Percentiles rank a stretch among this genome's conserved stretches.
Conservation (phyloP, 2,888 invertebrate species). For the Tubulanus polymorphus region DNA sequence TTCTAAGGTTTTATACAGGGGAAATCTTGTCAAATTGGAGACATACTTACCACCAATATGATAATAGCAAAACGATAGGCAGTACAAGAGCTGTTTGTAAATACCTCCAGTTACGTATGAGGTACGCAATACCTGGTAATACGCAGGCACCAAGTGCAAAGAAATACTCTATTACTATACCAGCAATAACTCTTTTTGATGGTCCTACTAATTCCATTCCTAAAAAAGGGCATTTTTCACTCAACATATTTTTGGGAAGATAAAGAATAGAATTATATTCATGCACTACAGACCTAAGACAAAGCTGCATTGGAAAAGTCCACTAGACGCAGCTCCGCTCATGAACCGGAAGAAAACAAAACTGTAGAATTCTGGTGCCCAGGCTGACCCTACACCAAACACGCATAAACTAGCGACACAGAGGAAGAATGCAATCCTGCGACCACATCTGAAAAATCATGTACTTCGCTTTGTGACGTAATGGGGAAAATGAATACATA, state of each 20-base stretch:
- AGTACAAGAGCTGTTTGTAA: conserved; percentile 28
- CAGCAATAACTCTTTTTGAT: conserved; percentile 47
- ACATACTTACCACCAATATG: conserved; percentile 28
- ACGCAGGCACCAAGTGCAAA: conserved; percentile 46
- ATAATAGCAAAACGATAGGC: conserved; percentile 24
- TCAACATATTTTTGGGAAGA: too few species aligned
- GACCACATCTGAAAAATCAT: too few species aligned
- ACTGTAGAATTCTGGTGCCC: conserved; percentile 21
- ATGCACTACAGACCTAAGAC: too few species aligned
- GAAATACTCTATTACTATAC: conserved; percentile 50
- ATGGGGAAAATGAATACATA: too few species aligned
- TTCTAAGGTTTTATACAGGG: too few species aligned
- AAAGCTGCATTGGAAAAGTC: too few species aligned
- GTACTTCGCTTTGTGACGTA: too few species aligned
- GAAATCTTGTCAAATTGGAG: too few species aligned
- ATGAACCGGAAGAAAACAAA: conserved; percentile 25
- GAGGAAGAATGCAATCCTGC: too few species aligned
- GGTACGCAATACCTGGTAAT: conserved; percentile 34
- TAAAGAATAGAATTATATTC: too few species aligned
- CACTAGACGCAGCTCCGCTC: conserved; percentile 23
- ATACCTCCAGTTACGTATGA: conserved; percentile 33
- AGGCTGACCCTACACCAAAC: too few species aligned
- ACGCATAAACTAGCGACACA: too few species aligned
- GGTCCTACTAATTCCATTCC: conserved; percentile 55
- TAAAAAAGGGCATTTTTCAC: conserved; percentile 11